These are phyloP conservation scores for Pocillopora damicornis DNA, from an alignment of 64 coral and sea anemone genomes.

Conservation along the genomic window DNA sequence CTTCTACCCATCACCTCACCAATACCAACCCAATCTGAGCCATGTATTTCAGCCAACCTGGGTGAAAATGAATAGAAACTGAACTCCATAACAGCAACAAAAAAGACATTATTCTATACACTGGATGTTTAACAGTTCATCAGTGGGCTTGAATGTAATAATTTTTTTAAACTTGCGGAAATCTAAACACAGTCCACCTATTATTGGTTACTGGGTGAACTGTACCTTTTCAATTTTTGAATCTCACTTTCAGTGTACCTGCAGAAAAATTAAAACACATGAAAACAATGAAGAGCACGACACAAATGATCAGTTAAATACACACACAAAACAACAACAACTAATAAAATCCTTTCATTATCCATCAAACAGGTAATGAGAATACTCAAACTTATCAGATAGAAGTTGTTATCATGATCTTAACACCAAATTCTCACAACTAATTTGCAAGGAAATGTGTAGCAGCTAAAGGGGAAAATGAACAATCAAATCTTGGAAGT, in stretches of 20 bases:
- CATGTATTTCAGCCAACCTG: not conserved
- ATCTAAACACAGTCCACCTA: no score
- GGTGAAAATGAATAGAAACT: no score
- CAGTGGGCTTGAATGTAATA: no score
- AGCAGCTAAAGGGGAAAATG: no score
- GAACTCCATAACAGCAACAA: not conserved
- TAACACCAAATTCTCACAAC: no score
- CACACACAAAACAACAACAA: not conserved
- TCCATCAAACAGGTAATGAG: not conserved
- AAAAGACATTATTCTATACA: not conserved
- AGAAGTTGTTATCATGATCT: not conserved
- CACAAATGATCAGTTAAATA: not conserved
- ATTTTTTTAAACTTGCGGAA: no score
- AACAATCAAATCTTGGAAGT: no score
- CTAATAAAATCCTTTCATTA: no score
- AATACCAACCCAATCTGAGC: not conserved
- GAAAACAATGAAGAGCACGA: not conserved
- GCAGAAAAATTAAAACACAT: not conserved
- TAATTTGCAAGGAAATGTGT: no score
- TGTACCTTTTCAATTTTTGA: constrained; percentile 18
- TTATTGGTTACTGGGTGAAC: no score
- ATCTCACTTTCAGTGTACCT: constrained; percentile 16
- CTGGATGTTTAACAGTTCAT: no score
- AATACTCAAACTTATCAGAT: not conserved
- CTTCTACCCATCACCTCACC: constrained; percentile 14